These are phyloP conservation scores for Geococcyx californianus DNA, from an alignment of 2,113 vertebrate genomes.

Conservation along the genomic window DNA sequence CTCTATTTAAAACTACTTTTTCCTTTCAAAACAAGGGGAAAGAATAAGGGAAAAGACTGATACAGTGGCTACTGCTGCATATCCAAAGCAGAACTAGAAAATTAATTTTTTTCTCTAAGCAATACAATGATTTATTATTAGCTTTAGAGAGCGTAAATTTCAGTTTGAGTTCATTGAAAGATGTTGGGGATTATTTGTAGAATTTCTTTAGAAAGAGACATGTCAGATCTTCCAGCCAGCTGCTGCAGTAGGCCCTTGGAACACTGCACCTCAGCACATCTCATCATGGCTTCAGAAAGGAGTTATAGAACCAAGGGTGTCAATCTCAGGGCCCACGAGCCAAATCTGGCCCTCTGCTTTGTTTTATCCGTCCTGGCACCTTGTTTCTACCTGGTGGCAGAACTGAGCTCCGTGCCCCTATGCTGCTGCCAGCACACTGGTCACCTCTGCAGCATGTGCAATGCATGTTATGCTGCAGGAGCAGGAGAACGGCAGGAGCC, in stretches of 20 bases:
- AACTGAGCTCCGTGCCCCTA: no score
- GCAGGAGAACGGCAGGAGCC: no score
- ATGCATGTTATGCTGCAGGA: no score
- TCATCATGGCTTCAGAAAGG: background rate
- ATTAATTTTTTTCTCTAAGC: background rate
- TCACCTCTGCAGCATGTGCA: no score
- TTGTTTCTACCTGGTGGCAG: no score
- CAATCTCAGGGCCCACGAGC: no score
- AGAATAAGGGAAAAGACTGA: background rate
- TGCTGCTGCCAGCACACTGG: no score
- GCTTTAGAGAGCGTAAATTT: background rate
- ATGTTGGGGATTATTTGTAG: background rate
- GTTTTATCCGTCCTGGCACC: no score
- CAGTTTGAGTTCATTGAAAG: background rate
- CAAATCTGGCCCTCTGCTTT: no score
- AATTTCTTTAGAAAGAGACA: background rate
- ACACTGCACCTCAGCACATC: background rate
- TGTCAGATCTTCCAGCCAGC: background rate
- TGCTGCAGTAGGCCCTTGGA: background rate
- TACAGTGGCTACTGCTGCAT: background rate
- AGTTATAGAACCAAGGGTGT: no score
- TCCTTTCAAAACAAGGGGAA: background rate
- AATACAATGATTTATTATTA: background rate
- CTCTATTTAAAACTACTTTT: background rate
- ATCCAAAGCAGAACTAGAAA: background rate